Conservation (phyloP, 1,140 invertebrate species). For the Drosophila bipectinata region DNA sequence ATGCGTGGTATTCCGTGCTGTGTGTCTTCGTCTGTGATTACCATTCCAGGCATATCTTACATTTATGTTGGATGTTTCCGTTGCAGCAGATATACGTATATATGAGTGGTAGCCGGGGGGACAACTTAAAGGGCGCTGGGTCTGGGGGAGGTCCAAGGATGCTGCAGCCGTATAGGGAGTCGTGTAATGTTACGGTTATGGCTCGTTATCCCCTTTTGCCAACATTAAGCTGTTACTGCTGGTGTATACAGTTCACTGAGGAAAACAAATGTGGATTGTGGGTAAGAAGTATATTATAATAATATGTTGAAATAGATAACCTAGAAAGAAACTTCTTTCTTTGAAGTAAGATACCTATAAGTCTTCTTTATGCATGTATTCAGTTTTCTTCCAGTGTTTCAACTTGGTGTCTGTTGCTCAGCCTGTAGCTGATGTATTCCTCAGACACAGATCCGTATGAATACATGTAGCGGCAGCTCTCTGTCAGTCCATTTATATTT, state of each 20-base stretch:
- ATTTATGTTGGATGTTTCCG: slow-evolving; percentile 82
- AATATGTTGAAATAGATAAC: not conserved
- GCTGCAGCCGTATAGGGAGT: slow-evolving; percentile 43
- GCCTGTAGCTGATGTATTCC: slow-evolving; percentile 51
- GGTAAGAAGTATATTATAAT: not conserved
- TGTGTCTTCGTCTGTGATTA: slow-evolving; percentile 67
- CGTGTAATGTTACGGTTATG: slow-evolving; percentile 79
- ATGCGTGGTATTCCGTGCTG: slow-evolving; percentile 3
- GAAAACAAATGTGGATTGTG: not conserved
- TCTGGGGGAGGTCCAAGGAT: not conserved
- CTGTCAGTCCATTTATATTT: slow-evolving; percentile 77
- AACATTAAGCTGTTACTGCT: slow-evolving; percentile 59
- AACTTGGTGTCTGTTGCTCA: slow-evolving; percentile 51
- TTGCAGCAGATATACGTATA: slow-evolving; percentile 71
- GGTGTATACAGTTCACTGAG: slow-evolving; percentile 21
- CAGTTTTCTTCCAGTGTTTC: slow-evolving; percentile 1
- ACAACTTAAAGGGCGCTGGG: slow-evolving; percentile 2
- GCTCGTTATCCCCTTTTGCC: slow-evolving; percentile 76
- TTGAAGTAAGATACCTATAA: not conserved
- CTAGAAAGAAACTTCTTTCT: too few species aligned
- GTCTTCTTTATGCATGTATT: not conserved
- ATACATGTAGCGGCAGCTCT: slow-evolving; percentile 24
- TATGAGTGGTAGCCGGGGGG: slow-evolving; percentile 4
- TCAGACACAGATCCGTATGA: slow-evolving; percentile 33
- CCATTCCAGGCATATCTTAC: slow-evolving; percentile 79